Evolutionary conservation across 2,888 invertebrate species (phyloP).

Genomic region (Apotomis turbidana): DNA sequence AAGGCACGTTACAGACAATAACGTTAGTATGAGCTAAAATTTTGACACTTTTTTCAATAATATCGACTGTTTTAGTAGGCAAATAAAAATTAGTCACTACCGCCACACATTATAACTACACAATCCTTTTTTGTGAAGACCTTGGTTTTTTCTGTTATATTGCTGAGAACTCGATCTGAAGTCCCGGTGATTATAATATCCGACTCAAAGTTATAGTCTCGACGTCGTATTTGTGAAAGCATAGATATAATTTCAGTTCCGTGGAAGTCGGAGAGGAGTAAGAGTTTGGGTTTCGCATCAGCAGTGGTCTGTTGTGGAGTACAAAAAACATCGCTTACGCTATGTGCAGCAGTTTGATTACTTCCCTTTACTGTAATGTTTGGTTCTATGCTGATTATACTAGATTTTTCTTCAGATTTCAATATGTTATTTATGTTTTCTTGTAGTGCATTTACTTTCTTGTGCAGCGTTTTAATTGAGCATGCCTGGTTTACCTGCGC

Average conservation of each 20-base stretch:
- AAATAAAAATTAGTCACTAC: no score
- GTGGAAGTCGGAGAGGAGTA: conserved; percentile 5
- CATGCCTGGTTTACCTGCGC: not conserved
- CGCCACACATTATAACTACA: not conserved
- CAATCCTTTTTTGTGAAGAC: not conserved
- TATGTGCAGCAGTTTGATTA: not conserved
- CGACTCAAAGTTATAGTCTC: not conserved
- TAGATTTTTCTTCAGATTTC: not conserved
- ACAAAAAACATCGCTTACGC: not conserved
- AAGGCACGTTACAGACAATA: no score
- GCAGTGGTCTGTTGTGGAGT: not conserved
- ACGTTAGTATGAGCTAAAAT: no score
- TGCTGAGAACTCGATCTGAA: conserved; percentile 3
- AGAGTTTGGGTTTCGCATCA: not conserved
- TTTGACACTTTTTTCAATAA: no score
- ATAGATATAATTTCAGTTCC: not conserved
- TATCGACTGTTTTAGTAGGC: no score
- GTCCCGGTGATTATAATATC: not conserved
- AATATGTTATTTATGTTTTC: not conserved
- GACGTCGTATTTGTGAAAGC: not conserved
- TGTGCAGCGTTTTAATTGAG: not conserved
- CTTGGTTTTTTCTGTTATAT: not conserved
- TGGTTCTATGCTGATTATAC: not conserved
- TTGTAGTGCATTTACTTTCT: conserved; percentile 1
- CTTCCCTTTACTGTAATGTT: not conserved